Conservation (phyloP, 1,140 invertebrate genomes). For the Drosophila equinoxialis region DNA sequence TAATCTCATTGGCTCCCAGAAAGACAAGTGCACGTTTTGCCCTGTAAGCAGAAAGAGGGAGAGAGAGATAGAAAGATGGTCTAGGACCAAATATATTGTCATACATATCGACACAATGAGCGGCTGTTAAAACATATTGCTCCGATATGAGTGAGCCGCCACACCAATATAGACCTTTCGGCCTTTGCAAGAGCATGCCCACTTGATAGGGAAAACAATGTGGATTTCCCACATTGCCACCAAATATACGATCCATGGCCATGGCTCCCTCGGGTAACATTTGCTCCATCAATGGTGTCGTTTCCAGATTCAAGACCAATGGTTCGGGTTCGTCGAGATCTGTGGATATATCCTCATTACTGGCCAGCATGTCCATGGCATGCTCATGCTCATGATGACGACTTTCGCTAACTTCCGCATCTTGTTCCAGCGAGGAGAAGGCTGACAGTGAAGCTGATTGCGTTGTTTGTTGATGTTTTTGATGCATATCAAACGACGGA, state of each 20-base stretch:
- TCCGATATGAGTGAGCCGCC: constrained; percentile 85
- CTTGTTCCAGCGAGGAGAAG: constrained; percentile 49
- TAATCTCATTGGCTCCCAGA: constrained; percentile 84
- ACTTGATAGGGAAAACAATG: constrained; percentile 82
- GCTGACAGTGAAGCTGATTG: constrained; percentile 45
- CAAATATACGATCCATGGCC: constrained; percentile 81
- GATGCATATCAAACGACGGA: constrained; percentile 47
- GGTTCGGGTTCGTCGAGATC: constrained; percentile 52
- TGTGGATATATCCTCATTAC: constrained; percentile 25
- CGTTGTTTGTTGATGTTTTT: constrained; percentile 16
- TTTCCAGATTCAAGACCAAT: constrained; percentile 70
- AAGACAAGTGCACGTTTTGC: constrained; percentile 80
- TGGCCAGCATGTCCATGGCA: neutral
- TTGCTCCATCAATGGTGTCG: constrained; percentile 61
- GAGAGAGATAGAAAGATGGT: no score
- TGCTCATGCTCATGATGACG: constrained; percentile 42
- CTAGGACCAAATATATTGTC: neutral
- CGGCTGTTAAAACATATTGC: constrained; percentile 85
- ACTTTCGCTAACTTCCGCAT: constrained; percentile 71
- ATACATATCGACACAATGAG: constrained; percentile 84
- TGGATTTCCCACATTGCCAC: constrained; percentile 74
- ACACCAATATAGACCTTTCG: constrained; percentile 83
- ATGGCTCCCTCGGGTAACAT: constrained; percentile 73
- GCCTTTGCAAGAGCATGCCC: constrained; percentile 75
- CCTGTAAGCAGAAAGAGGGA: constrained; percentile 31